Conservation (phyloP, 2,888 invertebrate genomes). For the Stictocephala bisonia region DNA sequence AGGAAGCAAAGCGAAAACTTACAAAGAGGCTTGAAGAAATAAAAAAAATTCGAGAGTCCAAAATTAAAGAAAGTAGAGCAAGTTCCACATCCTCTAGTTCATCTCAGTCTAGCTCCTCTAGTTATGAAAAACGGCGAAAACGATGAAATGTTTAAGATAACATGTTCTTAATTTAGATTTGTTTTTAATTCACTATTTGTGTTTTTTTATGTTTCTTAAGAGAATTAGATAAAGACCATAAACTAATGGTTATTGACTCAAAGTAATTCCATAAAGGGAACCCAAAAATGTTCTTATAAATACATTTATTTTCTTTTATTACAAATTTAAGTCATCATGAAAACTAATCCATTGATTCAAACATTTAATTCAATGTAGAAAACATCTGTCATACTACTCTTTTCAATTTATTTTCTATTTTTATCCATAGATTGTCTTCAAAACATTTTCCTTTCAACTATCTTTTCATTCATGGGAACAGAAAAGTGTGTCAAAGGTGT, state of each 20-base stretch:
- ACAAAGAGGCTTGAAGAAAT: constrained; percentile 44
- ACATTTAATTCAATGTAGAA: too few relatives aligned
- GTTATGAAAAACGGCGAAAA: neutral
- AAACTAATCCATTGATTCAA: too few relatives aligned
- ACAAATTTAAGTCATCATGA: too few relatives aligned
- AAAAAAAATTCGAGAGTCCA: constrained; percentile 36
- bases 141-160: neutral
- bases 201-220: neutral
- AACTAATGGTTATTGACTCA: neutral
- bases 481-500: too few relatives aligned
- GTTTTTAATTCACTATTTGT: neutral
- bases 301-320: too few relatives aligned
- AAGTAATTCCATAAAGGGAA: too few relatives aligned
- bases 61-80: constrained; percentile 15
- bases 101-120: constrained; percentile 9
- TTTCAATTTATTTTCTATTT: too few relatives aligned
- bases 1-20: constrained; percentile 62
- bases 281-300: too few relatives aligned
- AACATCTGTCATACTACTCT: too few relatives aligned
- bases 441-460: too few relatives aligned
- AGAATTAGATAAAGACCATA: neutral
- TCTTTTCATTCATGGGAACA: too few relatives aligned
- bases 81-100: constrained; percentile 34
- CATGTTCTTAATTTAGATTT: neutral
- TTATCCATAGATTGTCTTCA: too few relatives aligned